phyloP scores from a whole-genome alignment of 2,888 invertebrate species.

The Helicoverpa assulta region DNA sequence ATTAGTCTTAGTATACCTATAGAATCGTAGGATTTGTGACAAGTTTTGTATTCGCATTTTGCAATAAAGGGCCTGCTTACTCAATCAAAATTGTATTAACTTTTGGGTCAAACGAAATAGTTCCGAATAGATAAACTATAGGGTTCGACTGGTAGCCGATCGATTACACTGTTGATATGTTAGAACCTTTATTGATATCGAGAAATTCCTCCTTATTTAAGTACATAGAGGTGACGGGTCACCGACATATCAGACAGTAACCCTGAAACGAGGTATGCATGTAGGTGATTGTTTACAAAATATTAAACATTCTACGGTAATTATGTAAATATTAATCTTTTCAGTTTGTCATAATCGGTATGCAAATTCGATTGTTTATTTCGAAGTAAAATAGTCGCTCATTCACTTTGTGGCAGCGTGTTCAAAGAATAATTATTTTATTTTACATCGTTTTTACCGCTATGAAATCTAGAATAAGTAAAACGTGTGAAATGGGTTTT shows the following conservation, averaged over 20 bases:
- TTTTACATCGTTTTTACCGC: not conserved
- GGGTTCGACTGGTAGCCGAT: conserved; percentile 40
- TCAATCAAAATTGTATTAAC: conserved; percentile 69
- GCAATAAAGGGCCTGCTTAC: conserved; percentile 51
- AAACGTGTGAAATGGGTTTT: not conserved
- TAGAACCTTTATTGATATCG: conserved; percentile 8
- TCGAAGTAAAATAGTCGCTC: not conserved
- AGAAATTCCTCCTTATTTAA: conserved; percentile 11
- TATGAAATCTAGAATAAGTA: not conserved
- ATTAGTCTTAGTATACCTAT: conserved; percentile 53
- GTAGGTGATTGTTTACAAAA: not conserved
- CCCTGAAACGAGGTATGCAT: not conserved
- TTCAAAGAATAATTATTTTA: conserved; percentile 3
- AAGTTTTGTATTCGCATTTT: conserved; percentile 38
- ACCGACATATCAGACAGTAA: not conserved
- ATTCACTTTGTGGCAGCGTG: not conserved
- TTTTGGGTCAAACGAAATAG: conserved; percentile 70
- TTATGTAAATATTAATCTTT: conserved; percentile 16
- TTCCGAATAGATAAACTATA: conserved; percentile 57
- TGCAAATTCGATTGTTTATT: conserved; percentile 14
- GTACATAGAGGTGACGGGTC: not conserved
- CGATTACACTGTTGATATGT: conserved; percentile 27
- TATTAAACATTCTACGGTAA: not conserved
- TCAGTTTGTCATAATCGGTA: not conserved
- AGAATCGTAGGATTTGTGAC: conserved; percentile 13